Evolutionary conservation across 2,113 vertebrate genomes (phyloP).

Genomic region (Progne subis): DNA sequence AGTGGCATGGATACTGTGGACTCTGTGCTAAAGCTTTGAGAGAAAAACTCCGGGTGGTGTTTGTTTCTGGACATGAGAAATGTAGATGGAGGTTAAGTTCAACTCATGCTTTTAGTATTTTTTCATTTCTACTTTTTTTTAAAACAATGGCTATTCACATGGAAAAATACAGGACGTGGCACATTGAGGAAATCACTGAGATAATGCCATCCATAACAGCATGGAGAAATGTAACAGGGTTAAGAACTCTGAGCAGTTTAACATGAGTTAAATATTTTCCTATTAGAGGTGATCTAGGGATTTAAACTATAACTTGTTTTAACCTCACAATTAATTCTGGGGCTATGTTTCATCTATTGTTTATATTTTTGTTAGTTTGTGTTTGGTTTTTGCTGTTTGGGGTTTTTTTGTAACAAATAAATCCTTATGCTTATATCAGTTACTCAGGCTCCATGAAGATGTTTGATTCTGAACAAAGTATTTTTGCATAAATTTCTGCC

Average conservation of each 20-base stretch:
- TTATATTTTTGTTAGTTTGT: neutral
- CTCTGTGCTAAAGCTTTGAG: neutral
- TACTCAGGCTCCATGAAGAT: neutral
- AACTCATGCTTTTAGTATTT: neutral
- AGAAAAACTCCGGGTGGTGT: neutral
- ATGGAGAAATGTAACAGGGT: neutral
- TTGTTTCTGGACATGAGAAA: neutral
- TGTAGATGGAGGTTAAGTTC: neutral
- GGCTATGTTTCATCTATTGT: neutral
- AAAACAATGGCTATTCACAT: too few relatives aligned
- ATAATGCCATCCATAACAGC: neutral
- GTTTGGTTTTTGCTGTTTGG: neutral
- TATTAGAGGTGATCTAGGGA: neutral
- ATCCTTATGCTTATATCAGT: neutral
- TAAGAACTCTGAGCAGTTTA: neutral
- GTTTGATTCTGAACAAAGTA: neutral
- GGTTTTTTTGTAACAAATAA: neutral
- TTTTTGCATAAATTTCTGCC: neutral
- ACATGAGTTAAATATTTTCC: neutral
- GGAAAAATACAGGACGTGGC: neutral
- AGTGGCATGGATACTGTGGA: neutral
- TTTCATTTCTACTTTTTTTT: neutral
- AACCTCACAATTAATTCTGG: neutral
- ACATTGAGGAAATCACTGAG: neutral
- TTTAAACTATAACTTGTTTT: constrained; percentile 29